A percentile compares a stretch with the other conserved stretches of the same genome.
phyloP scores from a whole-genome alignment of 2,888 invertebrate genomes.

The Agrotis segetum region DNA sequence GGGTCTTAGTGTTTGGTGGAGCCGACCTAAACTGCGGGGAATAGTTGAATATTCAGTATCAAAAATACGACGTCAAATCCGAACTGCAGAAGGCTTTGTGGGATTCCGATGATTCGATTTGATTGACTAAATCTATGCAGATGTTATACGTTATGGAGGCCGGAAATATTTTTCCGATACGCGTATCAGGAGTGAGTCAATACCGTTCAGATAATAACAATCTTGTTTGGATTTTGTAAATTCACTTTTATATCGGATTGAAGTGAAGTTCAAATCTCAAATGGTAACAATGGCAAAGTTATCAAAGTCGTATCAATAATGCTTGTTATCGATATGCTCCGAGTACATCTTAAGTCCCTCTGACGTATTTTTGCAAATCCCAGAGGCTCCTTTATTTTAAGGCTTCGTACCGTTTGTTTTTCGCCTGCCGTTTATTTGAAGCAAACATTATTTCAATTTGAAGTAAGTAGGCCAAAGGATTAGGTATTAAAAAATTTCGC shows the following conservation, averaged over 20 bases:
- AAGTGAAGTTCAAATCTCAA: slow-evolving; percentile 27
- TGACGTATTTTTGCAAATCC: slow-evolving; percentile 27
- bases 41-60: slow-evolving; percentile 34
- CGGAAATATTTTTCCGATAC: slow-evolving; percentile 49
- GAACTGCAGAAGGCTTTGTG: slow-evolving; percentile 46
- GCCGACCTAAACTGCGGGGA: slow-evolving; percentile 31
- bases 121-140: slow-evolving; percentile 55
- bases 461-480: slow-evolving; percentile 21
- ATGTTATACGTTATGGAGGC: slow-evolving; percentile 38
- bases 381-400: slow-evolving; percentile 22
- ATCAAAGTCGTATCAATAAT: slow-evolving; percentile 22
- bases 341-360: slow-evolving; percentile 14
- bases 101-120: slow-evolving; percentile 44
- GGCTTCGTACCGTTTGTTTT: slow-evolving; percentile 19
- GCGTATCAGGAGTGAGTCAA: slow-evolving; percentile 27
- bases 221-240: slow-evolving; percentile 38
- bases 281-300: slow-evolving; percentile 20
- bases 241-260: slow-evolving; percentile 31
- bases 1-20: slow-evolving; percentile 42
- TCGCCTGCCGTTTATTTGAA: slow-evolving; percentile 13
- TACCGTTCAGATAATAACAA: slow-evolving; percentile 31
- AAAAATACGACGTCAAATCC: slow-evolving; percentile 42
- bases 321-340: slow-evolving; percentile 31
- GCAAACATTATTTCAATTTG: slow-evolving; percentile 24
- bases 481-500: slow-evolving; percentile 29